Base-by-base conservation (phyloP, 2,797 vertebrate genomes). In the Pangasius larnaudii region DNA sequence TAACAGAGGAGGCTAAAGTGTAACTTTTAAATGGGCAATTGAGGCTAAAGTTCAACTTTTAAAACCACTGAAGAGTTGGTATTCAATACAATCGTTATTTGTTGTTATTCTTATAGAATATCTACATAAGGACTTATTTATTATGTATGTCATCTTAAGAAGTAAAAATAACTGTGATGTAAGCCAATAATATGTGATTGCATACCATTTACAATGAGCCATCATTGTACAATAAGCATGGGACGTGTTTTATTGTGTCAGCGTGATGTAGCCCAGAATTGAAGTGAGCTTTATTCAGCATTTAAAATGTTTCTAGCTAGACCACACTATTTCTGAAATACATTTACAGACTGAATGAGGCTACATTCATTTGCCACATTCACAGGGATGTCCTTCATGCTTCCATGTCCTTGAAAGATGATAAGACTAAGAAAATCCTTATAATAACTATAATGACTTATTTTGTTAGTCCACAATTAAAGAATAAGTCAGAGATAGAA, bases 341-440 rank as follows among this genome's bases (percentile, higher is more conserved):
- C 79, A 83, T 86, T 87, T 86, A 63, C 3, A n/a, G 27, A 63
- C 61, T n/a, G 27, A 63, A 63, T n/a, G 9, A n/a, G 61, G 87
- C 24, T 79, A 58, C 61, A 75, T 84, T 87, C 86, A 89, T 88
- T 69, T 69, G 85, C 82, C 87, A 86, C 79, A 87, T 87, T 84
- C 85, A 90, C 79, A 86, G 79, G 86, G 10, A 88, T 88, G 88
- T 88, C 72, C 88, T 91, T 85, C 53, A 81, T 71, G 72, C 33
- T 16, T 85, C 63, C 63, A 56, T 87, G 89, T 87, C 89, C 88
- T 89, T 90, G 63, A 86, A 39, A 85, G 49, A 87, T 39, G 51
- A 56, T 72, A 82, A 85, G 74, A 74, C 51, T 80, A 2, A 30
- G 33, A 74, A 83, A 86, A 53, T n/a, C 22, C 11, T 63, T 75